These are phyloP conservation scores for Dinomys branickii DNA, from an alignment of 2,113 vertebrate genomes.

Conservation along the genomic window DNA sequence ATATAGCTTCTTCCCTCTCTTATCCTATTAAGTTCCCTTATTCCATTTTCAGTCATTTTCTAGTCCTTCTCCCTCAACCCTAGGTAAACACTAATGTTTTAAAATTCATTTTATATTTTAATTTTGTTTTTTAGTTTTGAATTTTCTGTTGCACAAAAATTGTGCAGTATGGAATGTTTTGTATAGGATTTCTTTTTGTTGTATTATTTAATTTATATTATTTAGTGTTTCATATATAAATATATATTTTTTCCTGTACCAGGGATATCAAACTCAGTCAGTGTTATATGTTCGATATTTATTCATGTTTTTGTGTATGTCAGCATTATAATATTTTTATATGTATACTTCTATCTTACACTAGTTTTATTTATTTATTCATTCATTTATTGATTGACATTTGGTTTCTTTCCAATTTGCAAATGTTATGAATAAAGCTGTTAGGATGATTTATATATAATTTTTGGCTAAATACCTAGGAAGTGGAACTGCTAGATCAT, in stretches of 20 bases:
- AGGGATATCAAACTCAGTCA: not conserved
- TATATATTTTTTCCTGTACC: not conserved
- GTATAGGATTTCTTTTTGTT: not conserved
- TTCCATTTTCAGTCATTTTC: not conserved
- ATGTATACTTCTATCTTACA: not conserved
- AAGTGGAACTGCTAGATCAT: not conserved
- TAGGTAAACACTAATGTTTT: not conserved
- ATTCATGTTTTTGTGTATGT: not conserved
- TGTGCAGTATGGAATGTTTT: not conserved
- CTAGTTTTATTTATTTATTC: not conserved
- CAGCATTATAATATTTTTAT: not conserved
- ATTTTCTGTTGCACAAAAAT: not conserved
- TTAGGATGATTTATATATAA: not conserved
- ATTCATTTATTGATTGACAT: not conserved
- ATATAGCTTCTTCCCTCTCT: not conserved
- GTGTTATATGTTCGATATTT: not conserved
- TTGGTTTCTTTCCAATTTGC: not conserved
- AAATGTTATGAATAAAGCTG: not conserved
- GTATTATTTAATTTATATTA: not conserved
- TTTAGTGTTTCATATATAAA: not conserved
- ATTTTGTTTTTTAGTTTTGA: not conserved
- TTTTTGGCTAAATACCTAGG: not conserved
- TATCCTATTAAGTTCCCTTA: not conserved
- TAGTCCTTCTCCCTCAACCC: not conserved
- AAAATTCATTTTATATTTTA: not conserved